Evolutionary conservation across 2,113 vertebrate species (phyloP), one percentile per base, ranked within the genome.

Genomic region (Epinephelus moara): DNA sequence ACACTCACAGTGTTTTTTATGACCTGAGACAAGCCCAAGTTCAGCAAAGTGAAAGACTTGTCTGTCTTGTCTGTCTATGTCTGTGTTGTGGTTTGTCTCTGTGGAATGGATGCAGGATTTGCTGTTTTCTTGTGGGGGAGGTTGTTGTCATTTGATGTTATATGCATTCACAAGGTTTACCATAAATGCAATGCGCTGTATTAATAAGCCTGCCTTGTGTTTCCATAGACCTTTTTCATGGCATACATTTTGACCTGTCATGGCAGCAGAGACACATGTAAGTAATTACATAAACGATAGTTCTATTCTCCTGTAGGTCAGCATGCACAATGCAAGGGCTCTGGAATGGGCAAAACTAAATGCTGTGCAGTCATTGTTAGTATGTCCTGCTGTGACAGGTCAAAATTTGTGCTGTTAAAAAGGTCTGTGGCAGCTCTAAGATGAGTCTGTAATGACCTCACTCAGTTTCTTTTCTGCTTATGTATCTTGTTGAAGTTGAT

Each of bases 231-330:
- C 33, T 37, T 37, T 37, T 7, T 6, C 33, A 37, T 1, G 6
- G 33, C 33, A 37, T 6, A 37, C 33, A 37, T 7, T 37, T 37
- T 37, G 6, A 37, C 33, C 6, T 37, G 33, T 37, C 37, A 27
- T 66, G 12, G 21, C 15, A 66, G 42, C 70, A 55, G 42, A 73
- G 45, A 53, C 59, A 63, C 49, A 55, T 76, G 61, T 70, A 62
- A 61, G 19, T 27, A 61, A 84, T 74, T 21, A 77, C 50, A 74
- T 70, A 66, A 66, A 56, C 69, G 52, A n/a, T 40, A 19, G 12
- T 27, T 69, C 18, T n/a, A 62, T 42, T 42, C 17, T 23, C 21
- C 37, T 57, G 40, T 42, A 13, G 63, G 40, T 2, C 40, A 61
- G 13, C 14, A n/a, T 14, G 19, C 49, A 55, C 66, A 60, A 33